Evolutionary conservation across 2,113 vertebrate genomes (phyloP).

Genomic region (Phrynosoma platyrhinos): DNA sequence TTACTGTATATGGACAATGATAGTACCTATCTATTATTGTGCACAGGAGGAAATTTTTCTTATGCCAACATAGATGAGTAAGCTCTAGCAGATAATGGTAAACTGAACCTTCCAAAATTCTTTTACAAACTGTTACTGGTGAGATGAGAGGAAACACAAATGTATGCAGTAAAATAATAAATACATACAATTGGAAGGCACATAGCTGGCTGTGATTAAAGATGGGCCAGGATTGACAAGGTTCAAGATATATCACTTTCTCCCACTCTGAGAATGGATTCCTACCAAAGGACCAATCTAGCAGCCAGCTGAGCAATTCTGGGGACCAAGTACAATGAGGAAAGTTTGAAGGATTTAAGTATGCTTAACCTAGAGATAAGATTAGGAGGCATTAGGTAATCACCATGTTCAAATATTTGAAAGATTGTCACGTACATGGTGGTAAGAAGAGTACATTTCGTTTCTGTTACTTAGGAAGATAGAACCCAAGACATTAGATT

Average conservation of each 20-base stretch:
- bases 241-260: not conserved
- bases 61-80: no score
- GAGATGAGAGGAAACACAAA: not conserved
- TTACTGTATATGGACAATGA: no score
- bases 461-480: not conserved
- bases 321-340: not conserved
- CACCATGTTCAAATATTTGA: not conserved
- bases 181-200: not conserved
- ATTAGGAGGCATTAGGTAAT: not conserved
- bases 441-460: not conserved
- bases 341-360: not conserved
- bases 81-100: not conserved
- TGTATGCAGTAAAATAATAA: not conserved
- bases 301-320: not conserved
- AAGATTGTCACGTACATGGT: not conserved
- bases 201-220: not conserved
- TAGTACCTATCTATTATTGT: not conserved
- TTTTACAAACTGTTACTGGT: no score
- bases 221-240: not conserved
- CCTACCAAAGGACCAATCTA: not conserved
- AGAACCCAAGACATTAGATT: not conserved
- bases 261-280: not conserved
- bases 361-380: not conserved
- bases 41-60: no score
- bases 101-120: not conserved